Evolutionary conservation across 2,113 vertebrate genomes (phyloP), one percentile per base, ranked within the genome.

Genomic region (Barbus barbus): DNA sequence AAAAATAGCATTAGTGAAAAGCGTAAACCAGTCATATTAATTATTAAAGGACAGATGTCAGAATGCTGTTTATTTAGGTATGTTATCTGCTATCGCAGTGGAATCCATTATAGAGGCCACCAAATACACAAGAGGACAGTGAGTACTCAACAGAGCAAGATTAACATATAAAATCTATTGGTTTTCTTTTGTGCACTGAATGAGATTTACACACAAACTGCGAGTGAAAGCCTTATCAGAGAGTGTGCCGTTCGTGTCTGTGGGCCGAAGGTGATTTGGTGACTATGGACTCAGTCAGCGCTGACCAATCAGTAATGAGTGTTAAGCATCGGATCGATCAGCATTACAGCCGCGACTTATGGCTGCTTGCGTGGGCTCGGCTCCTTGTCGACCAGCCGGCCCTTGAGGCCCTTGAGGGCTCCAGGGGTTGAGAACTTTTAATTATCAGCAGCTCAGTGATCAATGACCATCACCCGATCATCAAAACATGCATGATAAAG

Each of bases 241-340:
- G 65, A 22, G 65, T 22, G 86, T 88, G 87, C 88, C 88, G 92
- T 93, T 93, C 60, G 22, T 88, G 94, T 94, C 95, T 90, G 9
- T 26, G 82, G 95, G 95, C 92, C 72, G 89, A 88, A 93, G 91
- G 94, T 91, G 93, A 96, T 96, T 95, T 95, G 93, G 94, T 93
- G 92, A 94, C 93, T 91, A 90, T 91, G 93, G 94, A 93, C 94
- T 91, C 96, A 95, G 95, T 96, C 95, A 95, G 92, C 92, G 93
- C 92, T 93, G 91, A 93, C 95, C 95, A 95, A 95, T 97, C 95
- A 94, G 94, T 95, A 95, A 95, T 94, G 92, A 95, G 93, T 92
- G 94, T 95, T 96, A 96, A 97, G 95, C 95, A 95, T 95, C 95
- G 94, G 94, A 96, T 96, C 94, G 94, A 96, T 95, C 90, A 84